Evolutionary conservation across 2,888 invertebrate genomes (phyloP).

Genomic region (Artemia sp.): DNA sequence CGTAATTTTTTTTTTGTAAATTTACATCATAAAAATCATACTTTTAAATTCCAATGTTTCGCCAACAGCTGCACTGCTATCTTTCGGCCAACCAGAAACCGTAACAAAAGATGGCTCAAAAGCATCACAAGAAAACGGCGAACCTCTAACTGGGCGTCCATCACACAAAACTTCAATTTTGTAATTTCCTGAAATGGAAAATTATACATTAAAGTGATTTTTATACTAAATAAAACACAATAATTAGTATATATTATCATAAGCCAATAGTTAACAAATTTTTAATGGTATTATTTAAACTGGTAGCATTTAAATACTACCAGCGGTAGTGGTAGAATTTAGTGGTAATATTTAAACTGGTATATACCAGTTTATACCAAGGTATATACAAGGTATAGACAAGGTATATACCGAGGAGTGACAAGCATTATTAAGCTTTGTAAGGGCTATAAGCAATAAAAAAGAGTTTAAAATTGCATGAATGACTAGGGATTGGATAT

Average conservation of each 20-base stretch:
- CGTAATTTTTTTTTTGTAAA: not conserved
- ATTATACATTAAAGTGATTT: not conserved
- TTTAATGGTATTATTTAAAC: not conserved
- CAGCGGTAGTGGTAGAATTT: too few relatives aligned
- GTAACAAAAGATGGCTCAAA: constrained; percentile 70
- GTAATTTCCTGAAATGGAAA: constrained; percentile 33
- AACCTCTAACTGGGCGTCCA: constrained; percentile 73
- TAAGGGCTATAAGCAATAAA: too few relatives aligned
- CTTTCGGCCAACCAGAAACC: constrained; percentile 39
- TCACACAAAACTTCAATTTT: constrained; percentile 69
- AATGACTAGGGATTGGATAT: too few relatives aligned
- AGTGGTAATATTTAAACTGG: too few relatives aligned
- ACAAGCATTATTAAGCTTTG: too few relatives aligned
- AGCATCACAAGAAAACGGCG: constrained; percentile 82
- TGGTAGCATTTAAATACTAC: too few relatives aligned
- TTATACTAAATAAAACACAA: too few relatives aligned
- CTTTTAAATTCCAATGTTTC: constrained; percentile 64
- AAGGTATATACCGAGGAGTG: too few relatives aligned
- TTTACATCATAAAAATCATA: constrained; percentile 33
- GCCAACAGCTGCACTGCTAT: constrained; percentile 51
- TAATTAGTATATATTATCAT: not conserved
- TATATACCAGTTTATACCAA: too few relatives aligned
- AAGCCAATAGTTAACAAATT: not conserved
- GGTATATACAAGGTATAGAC: too few relatives aligned
- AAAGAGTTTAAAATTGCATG: too few relatives aligned